Evolutionary conservation across 2,113 vertebrate genomes (phyloP), one percentile per base, ranked within the genome.

Genomic region (Poeciliopsis prolifica): DNA sequence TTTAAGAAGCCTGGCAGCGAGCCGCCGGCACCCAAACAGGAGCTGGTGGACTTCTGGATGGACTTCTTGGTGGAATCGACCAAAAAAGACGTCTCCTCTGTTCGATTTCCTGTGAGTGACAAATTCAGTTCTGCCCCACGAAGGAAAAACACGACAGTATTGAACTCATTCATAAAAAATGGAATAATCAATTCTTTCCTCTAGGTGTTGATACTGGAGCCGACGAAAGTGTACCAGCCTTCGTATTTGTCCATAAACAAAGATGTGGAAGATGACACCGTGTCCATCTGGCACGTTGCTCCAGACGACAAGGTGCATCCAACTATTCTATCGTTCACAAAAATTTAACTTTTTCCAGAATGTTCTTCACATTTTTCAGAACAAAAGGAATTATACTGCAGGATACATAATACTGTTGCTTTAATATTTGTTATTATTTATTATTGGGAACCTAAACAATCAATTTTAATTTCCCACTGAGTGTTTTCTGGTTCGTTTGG

Each of bases 31-130:
- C 91, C 95, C 71, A 97, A 95, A 76, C 96, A 98, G 88, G 97
- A 99, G 81, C 95, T 97, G 29, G 95, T 99, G 87, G 97, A 99
- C 90, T 99, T 99, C 87, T 99, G 98, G 98, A 99, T 99, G 97
- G 98, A 99, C 89, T 98, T 99, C 73, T 91, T 99, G 79, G 97
- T 99, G 13, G 98, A 99, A 85, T 95, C 98, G 35, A 99, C 97
- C 9, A 98, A 99, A 88, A 96, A 95, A 71, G 95, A 98, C 44
- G 95, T 99, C 29, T 96, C 97, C 66, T 96, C 98, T 24, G 96
- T 99, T 75, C 94, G 98, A 85, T 99, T 99, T 89, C 98, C 98
- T 65, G 98, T 99, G 92, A 94, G 97, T 93, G 60, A 61, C 29
- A 33, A 8, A n/a, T 11, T 5, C 5, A 68, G 28, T 1, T 19